Evolutionary conservation across 1,140 invertebrate species (phyloP).

Genomic region (Drosophila chauvacae): DNA sequence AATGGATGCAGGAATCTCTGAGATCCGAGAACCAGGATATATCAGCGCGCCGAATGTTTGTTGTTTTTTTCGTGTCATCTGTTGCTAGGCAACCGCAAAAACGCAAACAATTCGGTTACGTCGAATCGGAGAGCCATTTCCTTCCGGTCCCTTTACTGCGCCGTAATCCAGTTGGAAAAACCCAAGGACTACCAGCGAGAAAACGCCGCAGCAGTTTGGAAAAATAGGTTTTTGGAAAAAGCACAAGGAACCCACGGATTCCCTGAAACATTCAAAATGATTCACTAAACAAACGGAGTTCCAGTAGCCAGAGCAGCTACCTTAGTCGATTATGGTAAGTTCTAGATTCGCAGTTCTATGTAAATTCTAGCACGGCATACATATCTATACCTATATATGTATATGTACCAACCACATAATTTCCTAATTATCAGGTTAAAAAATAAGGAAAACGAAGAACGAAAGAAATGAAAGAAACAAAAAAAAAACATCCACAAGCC

Average conservation of each 20-base stretch:
- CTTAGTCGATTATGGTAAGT: constrained; percentile 31
- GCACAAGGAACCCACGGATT: neutral
- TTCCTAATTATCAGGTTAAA: constrained; percentile 10
- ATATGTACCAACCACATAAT: neutral
- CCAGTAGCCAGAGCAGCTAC: constrained; percentile 11
- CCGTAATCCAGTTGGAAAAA: constrained; percentile 49
- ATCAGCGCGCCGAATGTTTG: constrained; percentile 40
- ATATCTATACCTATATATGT: neutral
- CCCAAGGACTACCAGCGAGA: constrained; percentile 9
- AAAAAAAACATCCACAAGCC: constrained; percentile 41
- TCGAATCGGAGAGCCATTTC: constrained; percentile 58
- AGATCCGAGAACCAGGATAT: constrained; percentile 10
- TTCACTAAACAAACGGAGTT: constrained; percentile 10
- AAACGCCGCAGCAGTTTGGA: too few species aligned
- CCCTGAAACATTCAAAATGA: constrained; percentile 13
- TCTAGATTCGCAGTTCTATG: constrained; percentile 13
- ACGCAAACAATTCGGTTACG: constrained; percentile 69
- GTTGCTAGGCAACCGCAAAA: constrained; percentile 77
- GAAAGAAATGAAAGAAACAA: neutral
- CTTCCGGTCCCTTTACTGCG: constrained; percentile 73
- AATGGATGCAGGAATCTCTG: constrained; percentile 1
- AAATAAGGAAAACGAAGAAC: neutral
- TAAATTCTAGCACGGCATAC: constrained; percentile 6
- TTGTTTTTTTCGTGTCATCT: constrained; percentile 57
- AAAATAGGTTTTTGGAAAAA: neutral